Evolutionary conservation across 2,797 vertebrate genomes (phyloP), one percentile per base, ranked within the genome.

Genomic region (Silurus lanzhouensis): DNA sequence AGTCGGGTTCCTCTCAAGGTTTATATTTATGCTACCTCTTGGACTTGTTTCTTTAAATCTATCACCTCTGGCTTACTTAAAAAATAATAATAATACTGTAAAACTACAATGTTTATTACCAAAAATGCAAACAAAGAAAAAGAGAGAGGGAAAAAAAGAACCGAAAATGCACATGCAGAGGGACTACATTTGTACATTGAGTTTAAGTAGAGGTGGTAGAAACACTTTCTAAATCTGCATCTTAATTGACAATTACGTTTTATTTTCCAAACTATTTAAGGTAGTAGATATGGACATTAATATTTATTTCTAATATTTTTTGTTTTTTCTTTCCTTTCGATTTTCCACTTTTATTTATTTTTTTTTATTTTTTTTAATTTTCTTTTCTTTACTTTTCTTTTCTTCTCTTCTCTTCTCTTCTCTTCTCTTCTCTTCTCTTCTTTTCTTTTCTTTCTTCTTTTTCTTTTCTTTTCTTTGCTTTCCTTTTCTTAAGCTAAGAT

Each of bases 1-100:
- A 81, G 61, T 52, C 61, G 66, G 44, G 61, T 52, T 81, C 17
- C 25, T 81, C n/a, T 64, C 44, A 25, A 25, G 78, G 8, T 64
- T 66, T 80, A 80, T 64, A 64, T n/a, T 66, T n/a, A 64, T 80
- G 20, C 38, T 38, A 60, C n/a, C 44, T 63, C 20, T 46, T 58
- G 13, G 58, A 46, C 60, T 8, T 46, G n/a, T 46, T n/a, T 20
- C 46, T 19, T 55, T 67, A 9, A 12, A 14, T 66, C 61, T 38
- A 27, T 38, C 57, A 61, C 27, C 2, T 78, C 5, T 60, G 27
- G 19, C 17, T 52, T 52, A 9, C 13, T 17, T 15, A 19, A 3
- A 1, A 66, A 78, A 27, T 64, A 64, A 46, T 2, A 55, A 46
- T 20, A 5, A 38, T 38, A 38, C 22, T 81, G 46, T 66, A 81